Percentiles rank a stretch among this genome's conserved stretches.
Conservation (phyloP, 1,140 invertebrate species). For the Scylla paramamosain region DNA sequence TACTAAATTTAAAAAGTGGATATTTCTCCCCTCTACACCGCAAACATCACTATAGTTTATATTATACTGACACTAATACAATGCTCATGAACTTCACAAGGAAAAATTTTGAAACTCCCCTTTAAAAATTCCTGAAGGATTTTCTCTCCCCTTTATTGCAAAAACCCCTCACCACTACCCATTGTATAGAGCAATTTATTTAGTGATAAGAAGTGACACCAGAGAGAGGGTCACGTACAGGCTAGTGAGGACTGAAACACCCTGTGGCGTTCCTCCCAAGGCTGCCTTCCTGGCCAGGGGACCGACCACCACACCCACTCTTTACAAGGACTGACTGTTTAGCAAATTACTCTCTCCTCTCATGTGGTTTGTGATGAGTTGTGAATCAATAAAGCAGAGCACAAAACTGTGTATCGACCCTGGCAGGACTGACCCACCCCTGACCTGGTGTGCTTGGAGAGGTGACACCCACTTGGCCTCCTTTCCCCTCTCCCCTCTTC, state of each 20-base stretch:
- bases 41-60: background rate
- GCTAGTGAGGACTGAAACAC: background rate
- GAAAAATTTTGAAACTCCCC: too few relatives aligned
- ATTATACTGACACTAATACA: background rate
- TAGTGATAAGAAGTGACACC: background rate
- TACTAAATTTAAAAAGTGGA: background rate
- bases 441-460: background rate
- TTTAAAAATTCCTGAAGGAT: background rate
- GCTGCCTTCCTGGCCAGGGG: background rate
- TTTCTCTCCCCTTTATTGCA: background rate
- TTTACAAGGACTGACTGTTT: too few relatives aligned
- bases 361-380: background rate
- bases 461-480: too few relatives aligned
- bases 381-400: background rate
- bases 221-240: background rate
- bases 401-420: background rate
- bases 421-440: background rate
- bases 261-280: background rate
- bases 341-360: background rate
- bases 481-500: background rate
- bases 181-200: constrained; percentile 21
- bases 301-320: background rate
- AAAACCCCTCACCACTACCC: background rate
- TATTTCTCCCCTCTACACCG: background rate
- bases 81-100: background rate